Evolutionary conservation across 2,797 vertebrate species (phyloP).

Genomic region (Ataeniobius toweri): DNA sequence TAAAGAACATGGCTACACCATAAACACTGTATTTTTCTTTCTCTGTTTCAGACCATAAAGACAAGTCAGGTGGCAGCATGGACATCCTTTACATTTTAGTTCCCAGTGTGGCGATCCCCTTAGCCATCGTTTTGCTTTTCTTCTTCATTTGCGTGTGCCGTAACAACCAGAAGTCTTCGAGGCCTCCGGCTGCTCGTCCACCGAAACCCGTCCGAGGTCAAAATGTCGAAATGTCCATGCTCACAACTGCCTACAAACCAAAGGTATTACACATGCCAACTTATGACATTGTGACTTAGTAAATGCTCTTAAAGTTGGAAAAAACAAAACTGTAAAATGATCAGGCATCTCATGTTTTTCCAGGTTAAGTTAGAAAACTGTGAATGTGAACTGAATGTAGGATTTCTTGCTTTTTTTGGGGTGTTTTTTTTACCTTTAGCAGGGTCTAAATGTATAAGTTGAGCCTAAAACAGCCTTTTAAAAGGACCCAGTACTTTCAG

Average conservation of each 20-base stretch:
- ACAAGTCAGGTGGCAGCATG: conserved; percentile 87
- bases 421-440: background rate
- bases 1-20: too few species aligned
- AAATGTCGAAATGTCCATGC: conserved; percentile 99
- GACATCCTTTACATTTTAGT: conserved; percentile 97
- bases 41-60: conserved; percentile 85
- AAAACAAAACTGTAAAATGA: background rate
- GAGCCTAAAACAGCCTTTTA: background rate
- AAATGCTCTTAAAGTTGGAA: background rate
- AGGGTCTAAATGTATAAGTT: background rate
- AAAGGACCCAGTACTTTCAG: background rate
- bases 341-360: too few species aligned
- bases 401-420: background rate
- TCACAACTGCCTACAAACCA: conserved; percentile 91
- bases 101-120: conserved; percentile 93
- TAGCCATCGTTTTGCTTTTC: conserved; percentile 94
- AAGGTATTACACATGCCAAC: conserved; percentile 77
- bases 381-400: background rate
- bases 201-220: conserved; percentile 94
- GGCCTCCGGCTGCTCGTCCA: conserved; percentile 87
- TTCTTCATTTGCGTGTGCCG: conserved; percentile 98
- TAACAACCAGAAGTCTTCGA: conserved; percentile 94
- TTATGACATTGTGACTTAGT: background rate
- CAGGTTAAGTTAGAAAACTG: too few species aligned
- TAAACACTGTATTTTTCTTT: background rate